Base-by-base conservation (phyloP, 2,797 vertebrate species). In the Pempheris klunzingeri region DNA sequence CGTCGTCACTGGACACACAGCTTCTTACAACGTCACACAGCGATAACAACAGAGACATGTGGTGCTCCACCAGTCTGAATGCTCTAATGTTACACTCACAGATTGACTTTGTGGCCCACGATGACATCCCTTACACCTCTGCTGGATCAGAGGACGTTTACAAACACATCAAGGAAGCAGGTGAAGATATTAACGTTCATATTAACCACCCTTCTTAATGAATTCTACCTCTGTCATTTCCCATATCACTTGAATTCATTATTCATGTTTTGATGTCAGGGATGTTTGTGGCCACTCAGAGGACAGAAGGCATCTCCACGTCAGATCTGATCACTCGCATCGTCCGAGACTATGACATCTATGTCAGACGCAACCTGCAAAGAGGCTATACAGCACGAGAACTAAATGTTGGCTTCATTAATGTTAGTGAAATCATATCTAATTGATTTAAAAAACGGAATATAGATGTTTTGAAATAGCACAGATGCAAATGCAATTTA, bases 31-130 rank as follows among this genome's bases (percentile, higher is more conserved):
- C 66, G 26, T 71, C 53, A 57, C 1, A 47, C 20, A 41, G 24
- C 59, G 24, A 57, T 18, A 39, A 43, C 41, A 68, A 34, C 17
- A 62, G 63, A 54, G 18, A 36, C 43, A 32, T 63, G 15, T 68
- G 13, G 18, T 30, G 34, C 54, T 62, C 20, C 15, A 22, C 77
- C 14, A 34, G 60, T 71, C 36, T 83, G 12, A 87, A 74, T 8
- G 7, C 46, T 58, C n/a, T 74, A 34, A n/a, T 83, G 43, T 84
- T 70, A 10, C 54, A 7, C 71, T 71, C 71, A 68, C 93, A 99
- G 98, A 99, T 99, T 89, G 98, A 99, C 92, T 99, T 99, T 84
- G 98, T 99, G 94, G 98, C 98, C 44, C 98, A 99, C 0, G 98
- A 99, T 82, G 98, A 99, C 66, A 98, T 99, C 87, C 98, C 98